Conservation (phyloP, 2,888 invertebrate genomes). For the Ormyrus nitidulus region DNA sequence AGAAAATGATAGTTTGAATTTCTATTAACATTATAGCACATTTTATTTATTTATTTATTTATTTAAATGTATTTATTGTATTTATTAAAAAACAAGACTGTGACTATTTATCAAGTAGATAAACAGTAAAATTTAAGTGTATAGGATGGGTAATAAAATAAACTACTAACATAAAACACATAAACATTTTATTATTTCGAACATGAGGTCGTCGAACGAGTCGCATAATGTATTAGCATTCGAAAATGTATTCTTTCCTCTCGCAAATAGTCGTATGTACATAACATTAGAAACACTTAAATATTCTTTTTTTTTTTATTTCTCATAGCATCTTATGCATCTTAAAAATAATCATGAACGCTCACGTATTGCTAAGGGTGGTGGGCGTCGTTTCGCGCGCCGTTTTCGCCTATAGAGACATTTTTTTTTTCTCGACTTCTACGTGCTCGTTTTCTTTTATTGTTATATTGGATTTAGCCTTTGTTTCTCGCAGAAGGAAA, state of each 20-base stretch:
- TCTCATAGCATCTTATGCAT: constrained; percentile 58
- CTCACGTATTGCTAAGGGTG: constrained; percentile 64
- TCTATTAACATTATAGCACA: not conserved
- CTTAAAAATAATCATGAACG: constrained; percentile 66
- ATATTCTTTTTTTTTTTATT: constrained; percentile 61
- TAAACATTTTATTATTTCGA: constrained; percentile 67
- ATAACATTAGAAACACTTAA: constrained; percentile 71
- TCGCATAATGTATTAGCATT: constrained; percentile 57
- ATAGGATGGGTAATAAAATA: constrained; percentile 4
- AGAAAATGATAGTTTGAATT: no score
- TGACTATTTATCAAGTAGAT: no score
- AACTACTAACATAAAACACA: constrained; percentile 63
- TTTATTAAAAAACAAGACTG: no score
- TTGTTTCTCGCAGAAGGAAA: constrained; percentile 30
- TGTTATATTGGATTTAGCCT: constrained; percentile 14
- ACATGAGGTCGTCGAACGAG: constrained; percentile 61
- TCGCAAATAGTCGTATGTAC: constrained; percentile 66
- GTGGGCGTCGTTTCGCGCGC: constrained; percentile 36
- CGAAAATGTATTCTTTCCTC: constrained; percentile 58
- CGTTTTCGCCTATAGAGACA: constrained; percentile 37
- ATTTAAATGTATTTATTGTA: not conserved
- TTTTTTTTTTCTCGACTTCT: not conserved
- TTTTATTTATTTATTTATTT: constrained; percentile 22
- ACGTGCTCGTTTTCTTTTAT: not conserved
- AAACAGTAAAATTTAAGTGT: not conserved